Conservation (phyloP, 2,797 vertebrate species). For the Hoplostethus atlanticus region DNA sequence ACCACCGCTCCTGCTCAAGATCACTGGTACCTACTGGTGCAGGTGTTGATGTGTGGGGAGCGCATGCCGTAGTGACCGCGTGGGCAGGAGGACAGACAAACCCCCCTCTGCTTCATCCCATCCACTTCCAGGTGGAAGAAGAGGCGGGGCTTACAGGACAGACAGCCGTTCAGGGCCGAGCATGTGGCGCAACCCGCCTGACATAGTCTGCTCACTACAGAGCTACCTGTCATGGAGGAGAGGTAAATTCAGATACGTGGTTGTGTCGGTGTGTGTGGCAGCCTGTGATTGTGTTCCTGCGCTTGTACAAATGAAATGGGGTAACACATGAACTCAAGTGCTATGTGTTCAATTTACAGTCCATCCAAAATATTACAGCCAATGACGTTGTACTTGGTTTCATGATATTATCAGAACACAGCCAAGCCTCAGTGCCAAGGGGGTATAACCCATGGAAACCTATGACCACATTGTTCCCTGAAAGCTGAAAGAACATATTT, state of each 20-base stretch:
- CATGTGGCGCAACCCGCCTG: conserved; percentile 90
- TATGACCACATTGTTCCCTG: conserved; percentile 40
- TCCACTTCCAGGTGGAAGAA: conserved; percentile 93
- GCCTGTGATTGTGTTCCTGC: background rate
- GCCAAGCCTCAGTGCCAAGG: background rate
- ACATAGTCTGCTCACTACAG: conserved; percentile 70
- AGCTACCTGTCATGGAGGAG: conserved; percentile 50
- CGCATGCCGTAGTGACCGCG: conserved; percentile 89
- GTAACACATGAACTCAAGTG: background rate
- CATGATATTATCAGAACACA: conserved; percentile 6
- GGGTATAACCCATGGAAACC: conserved; percentile 43
- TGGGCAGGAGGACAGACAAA: conserved; percentile 91
- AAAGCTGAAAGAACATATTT: conserved; percentile 38
- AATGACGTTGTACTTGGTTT: background rate
- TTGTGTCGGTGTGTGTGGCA: background rate
- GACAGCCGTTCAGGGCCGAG: conserved; percentile 91
- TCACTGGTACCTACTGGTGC: conserved; percentile 86
- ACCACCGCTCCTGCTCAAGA: background rate
- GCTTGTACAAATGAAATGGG: background rate
- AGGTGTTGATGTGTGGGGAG: conserved; percentile 90
- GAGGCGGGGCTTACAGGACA: conserved; percentile 92
- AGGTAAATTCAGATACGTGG: background rate
- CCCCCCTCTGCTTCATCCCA: conserved; percentile 90
- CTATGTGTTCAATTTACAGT: background rate
- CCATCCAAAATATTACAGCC: background rate